Evolutionary conservation across 2,797 vertebrate genomes (phyloP), one percentile per base, ranked within the genome.

Genomic region (Catamblyrhynchus diadema): DNA sequence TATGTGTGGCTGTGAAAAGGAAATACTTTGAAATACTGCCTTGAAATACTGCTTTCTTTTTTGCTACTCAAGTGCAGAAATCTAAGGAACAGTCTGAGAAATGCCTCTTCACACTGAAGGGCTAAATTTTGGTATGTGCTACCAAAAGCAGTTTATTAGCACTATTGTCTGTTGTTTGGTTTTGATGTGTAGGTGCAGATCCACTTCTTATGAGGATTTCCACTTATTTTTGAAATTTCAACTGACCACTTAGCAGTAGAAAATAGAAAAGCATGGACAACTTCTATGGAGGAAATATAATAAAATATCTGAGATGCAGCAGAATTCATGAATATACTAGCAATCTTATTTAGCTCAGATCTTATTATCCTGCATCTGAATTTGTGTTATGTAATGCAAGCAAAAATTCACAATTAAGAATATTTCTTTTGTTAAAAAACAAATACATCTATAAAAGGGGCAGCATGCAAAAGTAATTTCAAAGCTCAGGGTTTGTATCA

Each of bases 181-280:
- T 94, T 79, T 62, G 32, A 60, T 62, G 19, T 51, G 25, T 81
- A 56, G 8, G n/a, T 48, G 21, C 70, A 57, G 80, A 87, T 95
- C 91, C 92, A 91, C 77, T 95, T 96, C 88, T 96, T 93, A 64
- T 64, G 67, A 93, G 70, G 85, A 45, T 75, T 66, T 93, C 81
- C 84, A 93, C 78, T 94, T 88, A 93, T 84, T 95, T 92, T 78
- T 88, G 59, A 95, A 78, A 90, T 90, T 83, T 80, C 42, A 67
- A 8, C 28, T 96, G 65, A 81, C 32, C 62, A 33, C 4, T 88
- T 35, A 48, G 8, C 30, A 32, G 45, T 8, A 81, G 17, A 27
- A 90, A 69, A 81, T 42, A 88, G 16, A 69, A 78, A 88, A 54
- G 5, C n/a, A 78, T 30, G 7, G 12, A 42, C 59, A 61, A 61